Percentiles rank a stretch among this genome's conserved stretches.
Conservation (phyloP, 2,888 invertebrate species). For the Sericinus montela region DNA sequence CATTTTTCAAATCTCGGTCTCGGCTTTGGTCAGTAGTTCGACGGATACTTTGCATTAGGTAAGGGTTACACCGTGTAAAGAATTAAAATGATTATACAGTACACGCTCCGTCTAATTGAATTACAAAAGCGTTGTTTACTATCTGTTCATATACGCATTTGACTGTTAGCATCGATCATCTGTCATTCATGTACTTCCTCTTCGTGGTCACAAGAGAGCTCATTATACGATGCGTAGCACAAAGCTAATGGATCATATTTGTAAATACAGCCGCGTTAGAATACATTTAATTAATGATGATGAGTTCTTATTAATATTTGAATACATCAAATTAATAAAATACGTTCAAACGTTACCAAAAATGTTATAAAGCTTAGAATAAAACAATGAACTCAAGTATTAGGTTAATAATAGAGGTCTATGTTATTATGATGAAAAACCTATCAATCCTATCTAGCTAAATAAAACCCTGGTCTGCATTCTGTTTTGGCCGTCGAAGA, state of each 20-base stretch:
- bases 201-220: slow-evolving; percentile 36
- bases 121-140: slow-evolving; percentile 17
- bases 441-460: no score
- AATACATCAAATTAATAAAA: no score
- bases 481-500: no score
- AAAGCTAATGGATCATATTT: slow-evolving; percentile 5
- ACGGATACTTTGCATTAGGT: slow-evolving; percentile 6
- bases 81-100: slow-evolving; percentile 5
- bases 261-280: neutral
- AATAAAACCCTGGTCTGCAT: no score
- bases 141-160: slow-evolving; percentile 17
- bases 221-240: slow-evolving; percentile 27
- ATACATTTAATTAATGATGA: neutral
- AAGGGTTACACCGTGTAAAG: slow-evolving; percentile 2
- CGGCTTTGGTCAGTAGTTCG: slow-evolving; percentile 9
- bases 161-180: slow-evolving; percentile 44
- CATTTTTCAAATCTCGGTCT: slow-evolving; percentile 5
- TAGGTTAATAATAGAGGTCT: no score
- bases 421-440: no score
- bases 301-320: no score
- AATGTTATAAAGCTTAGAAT: no score
- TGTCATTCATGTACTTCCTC: slow-evolving; percentile 43
- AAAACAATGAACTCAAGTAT: no score
- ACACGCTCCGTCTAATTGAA: slow-evolving; percentile 17
- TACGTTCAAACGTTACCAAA: no score